Percentiles rank a stretch among this genome's conserved stretches.
Evolutionary conservation across 2,797 vertebrate species (phyloP).

Genomic region (Thunnus albacares): DNA sequence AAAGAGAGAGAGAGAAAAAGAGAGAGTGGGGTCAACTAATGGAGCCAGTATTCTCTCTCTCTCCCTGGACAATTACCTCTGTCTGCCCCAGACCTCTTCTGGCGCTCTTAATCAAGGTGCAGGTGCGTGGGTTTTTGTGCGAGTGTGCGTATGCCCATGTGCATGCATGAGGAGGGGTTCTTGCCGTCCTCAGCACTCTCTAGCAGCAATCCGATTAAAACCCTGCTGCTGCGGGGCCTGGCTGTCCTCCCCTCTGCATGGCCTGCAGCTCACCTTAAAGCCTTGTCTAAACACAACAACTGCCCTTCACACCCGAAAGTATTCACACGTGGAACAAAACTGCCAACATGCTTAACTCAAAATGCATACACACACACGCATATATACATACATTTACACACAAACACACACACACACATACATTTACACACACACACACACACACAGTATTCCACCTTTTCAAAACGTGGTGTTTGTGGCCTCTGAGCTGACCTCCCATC

Average conservation of each 20-base stretch:
- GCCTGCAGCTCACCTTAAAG: constrained; percentile 65
- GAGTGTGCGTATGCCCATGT: constrained; percentile 19
- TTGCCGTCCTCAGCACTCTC: constrained; percentile 83
- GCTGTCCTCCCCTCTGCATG: constrained; percentile 39
- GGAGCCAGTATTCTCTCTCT: constrained; percentile 63
- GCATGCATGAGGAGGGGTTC: constrained; percentile 58
- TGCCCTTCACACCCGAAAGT: constrained; percentile 30
- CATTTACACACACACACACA: not conserved
- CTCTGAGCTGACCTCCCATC: constrained; percentile 77
- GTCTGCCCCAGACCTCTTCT: constrained; percentile 74
- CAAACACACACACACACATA: not conserved
- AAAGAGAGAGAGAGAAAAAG: constrained; percentile 27
- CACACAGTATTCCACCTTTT: constrained; percentile 18
- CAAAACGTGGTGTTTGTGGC: constrained; percentile 45
- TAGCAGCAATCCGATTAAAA: constrained; percentile 83
- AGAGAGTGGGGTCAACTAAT: constrained; percentile 71
- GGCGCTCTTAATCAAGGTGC: constrained; percentile 82
- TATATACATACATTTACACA: not conserved
- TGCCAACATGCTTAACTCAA: not conserved
- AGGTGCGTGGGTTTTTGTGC: constrained; percentile 64
- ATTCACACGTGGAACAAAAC: constrained; percentile 32
- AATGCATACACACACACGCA: not conserved
- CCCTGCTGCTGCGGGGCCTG: constrained; percentile 70
- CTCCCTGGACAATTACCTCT: constrained; percentile 78
- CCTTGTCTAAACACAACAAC: constrained; percentile 36